A percentile compares a stretch with the other conserved stretches of the same genome.
Conservation (phyloP, 2,888 invertebrate species). For the Dynastes tityus region DNA sequence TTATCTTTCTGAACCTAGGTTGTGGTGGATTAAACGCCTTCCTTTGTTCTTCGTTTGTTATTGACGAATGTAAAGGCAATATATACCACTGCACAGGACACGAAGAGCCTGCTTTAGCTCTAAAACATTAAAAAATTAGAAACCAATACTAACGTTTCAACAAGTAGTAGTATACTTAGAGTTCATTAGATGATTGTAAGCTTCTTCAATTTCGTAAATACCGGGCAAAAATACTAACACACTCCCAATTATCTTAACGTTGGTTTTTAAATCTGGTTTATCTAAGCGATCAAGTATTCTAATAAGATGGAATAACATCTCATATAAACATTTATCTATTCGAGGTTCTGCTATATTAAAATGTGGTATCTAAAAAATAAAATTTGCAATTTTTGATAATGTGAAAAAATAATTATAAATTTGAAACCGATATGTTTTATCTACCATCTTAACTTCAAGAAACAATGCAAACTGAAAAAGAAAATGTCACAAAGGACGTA, state of each 20-base stretch:
- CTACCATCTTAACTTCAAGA: too few species aligned
- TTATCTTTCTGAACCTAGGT: conserved; percentile 84
- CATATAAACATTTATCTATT: conserved; percentile 64
- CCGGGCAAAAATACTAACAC: conserved; percentile 94
- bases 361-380: conserved; percentile 72
- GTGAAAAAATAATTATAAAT: too few species aligned
- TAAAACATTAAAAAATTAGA: neutral
- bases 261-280: conserved; percentile 60
- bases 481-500: too few species aligned
- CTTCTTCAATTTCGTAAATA: conserved; percentile 85
- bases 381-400: neutral
- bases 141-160: neutral
- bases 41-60: conserved; percentile 79
- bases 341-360: conserved; percentile 76
- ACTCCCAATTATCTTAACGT: conserved; percentile 71
- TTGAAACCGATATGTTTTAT: too few species aligned
- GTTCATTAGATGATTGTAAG: conserved; percentile 71
- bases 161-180: conserved; percentile 6
- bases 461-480: too few species aligned
- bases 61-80: conserved; percentile 76
- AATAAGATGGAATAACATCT: conserved; percentile 72
- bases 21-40: conserved; percentile 76
- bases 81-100: conserved; percentile 63
- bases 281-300: conserved; percentile 80
- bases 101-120: conserved; percentile 2